Evolutionary conservation across 2,797 vertebrate species (phyloP), one percentile per base, ranked within the genome.

Genomic region (Petrocephalus schoutedeni): DNA sequence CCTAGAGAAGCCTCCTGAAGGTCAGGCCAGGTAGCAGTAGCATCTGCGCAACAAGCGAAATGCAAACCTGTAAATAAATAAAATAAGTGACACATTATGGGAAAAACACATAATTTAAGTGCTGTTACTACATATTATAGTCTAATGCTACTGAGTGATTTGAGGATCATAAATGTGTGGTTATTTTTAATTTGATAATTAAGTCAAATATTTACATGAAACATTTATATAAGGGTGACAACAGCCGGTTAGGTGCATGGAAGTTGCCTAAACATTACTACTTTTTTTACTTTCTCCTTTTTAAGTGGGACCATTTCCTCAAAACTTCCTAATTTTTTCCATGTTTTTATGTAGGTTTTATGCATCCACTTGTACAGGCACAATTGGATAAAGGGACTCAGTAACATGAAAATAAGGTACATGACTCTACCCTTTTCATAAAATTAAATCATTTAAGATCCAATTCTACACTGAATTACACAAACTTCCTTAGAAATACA

Each of bases 1-100:
- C 12, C 85, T 2, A 36, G 19, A 82, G 21, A 59, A 49, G 80
- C 89, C n/a, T 10, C 88, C 32, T 91, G 91, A 87, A 51, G 6
- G 3, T 21, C 67, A 32, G 61, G 5, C 9, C 2, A 4, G 64
- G 64, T 2, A 71, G 36, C 64, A 71, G 28, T 12, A 67, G 19
- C 36, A 19, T 45, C 14, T 41, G 32, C 6, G 36, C 67, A 67
- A 67, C 23, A 67, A 32, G 0, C 5, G 2, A 45, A 77, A 77
- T 8, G 19, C 71, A 28, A 28, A 28, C 28, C 28, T 28, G 28
- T 28, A 28, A 41, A 49, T 8, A n/a, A 49, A 45, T 8, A 45
- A n/a, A 45, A 77, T 0, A 77, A 45, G 12, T 14, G 12, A 28
- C 64, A 71, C 28, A 71, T 14, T 71, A 36, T 12, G 64, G 64